Base-by-base conservation (phyloP, 2,113 vertebrate genomes). In the Anarrhichthys ocellatus region DNA sequence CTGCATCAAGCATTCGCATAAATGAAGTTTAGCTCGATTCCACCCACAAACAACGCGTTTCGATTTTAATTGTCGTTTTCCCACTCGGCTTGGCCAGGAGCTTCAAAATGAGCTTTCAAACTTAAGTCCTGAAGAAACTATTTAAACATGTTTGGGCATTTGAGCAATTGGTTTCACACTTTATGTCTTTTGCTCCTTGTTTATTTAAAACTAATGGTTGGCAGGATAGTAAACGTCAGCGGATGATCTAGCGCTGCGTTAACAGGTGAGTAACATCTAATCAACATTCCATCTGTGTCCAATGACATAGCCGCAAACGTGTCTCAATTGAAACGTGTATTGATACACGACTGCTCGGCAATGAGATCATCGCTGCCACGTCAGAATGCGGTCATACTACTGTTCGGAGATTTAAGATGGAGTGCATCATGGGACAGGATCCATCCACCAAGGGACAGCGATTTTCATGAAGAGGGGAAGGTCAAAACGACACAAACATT, bases 331-430 rank as follows among this genome's bases (percentile, higher is more conserved):
- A 81, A 48, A 71, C 34, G 50, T 62, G 65, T 70, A 84, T 81
- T 69, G 78, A 66, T 62, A 18, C 38, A 52, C 2, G 8, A 8
- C 61, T 15, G 11, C 52, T 65, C 15, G 1, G 46, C 24, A 22
- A 69, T 90, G 85, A 92, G 65, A 80, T 90, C 92, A 88, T 29
- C 2, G 34, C 64, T 4, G 67, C 22, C 72, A 42, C 38, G 20
- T 86, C 70, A 87, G 54, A 48, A 54, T 88, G 82, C 85, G 71
- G 24, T 90, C 88, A 91, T 64, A 10, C 68, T 22, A 6, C 9
- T 56, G 44, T 14, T 70, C n/a, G 0, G 73, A 69, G 64, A 82
- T 76, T 88, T 32, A 61, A 61, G 77, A 73, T 46, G 14, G 54
- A 29, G 32, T 38, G 32, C 20, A 17, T 29, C 18, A 18, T 29